phyloP scores from a whole-genome alignment of 23 tunicate species.

The Aplidium turbinatum region DNA sequence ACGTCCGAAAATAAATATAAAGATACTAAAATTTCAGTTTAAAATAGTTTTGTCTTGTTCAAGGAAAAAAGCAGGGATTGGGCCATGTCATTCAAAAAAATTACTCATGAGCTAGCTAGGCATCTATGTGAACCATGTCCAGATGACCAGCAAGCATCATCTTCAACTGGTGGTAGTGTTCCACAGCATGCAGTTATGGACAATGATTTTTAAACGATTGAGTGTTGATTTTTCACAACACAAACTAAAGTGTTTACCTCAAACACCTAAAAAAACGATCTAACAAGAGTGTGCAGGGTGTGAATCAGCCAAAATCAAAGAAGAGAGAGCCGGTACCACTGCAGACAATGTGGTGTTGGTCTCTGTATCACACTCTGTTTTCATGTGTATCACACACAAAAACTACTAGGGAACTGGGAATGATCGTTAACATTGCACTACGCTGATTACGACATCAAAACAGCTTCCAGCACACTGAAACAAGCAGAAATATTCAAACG shows the following conservation, averaged over 20 bases:
- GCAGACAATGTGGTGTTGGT: constrained; percentile 23
- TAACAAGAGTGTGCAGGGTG: constrained; percentile 14
- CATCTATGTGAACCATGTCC: constrained; percentile 18
- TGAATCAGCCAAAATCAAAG: background rate
- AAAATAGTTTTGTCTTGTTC: constrained; percentile 39
- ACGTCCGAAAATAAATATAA: too few relatives aligned
- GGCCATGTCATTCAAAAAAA: background rate
- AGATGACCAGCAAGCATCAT: constrained; percentile 5
- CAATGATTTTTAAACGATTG: constrained; percentile 24
- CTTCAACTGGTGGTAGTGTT: constrained; percentile 21
- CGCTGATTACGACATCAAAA: too few relatives aligned
- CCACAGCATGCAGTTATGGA: constrained; percentile 4
- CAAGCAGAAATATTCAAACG: too few relatives aligned
- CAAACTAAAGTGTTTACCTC: constrained; percentile 16
- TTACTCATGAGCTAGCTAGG: constrained; percentile 17
- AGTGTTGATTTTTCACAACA: constrained; percentile 20
- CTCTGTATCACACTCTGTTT: constrained; percentile 13
- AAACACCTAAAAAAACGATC: constrained; percentile 27
- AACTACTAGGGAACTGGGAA: too few relatives aligned
- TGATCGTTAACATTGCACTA: too few relatives aligned
- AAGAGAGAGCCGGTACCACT: constrained; percentile 23
- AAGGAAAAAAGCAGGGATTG: constrained; percentile 13
- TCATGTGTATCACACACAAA: constrained; percentile 8
- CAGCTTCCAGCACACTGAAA: too few relatives aligned
- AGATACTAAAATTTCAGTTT: constrained; percentile 31